Evolutionary conservation across 1,140 invertebrate species (phyloP).

Genomic region (Hyles vespertilio): DNA sequence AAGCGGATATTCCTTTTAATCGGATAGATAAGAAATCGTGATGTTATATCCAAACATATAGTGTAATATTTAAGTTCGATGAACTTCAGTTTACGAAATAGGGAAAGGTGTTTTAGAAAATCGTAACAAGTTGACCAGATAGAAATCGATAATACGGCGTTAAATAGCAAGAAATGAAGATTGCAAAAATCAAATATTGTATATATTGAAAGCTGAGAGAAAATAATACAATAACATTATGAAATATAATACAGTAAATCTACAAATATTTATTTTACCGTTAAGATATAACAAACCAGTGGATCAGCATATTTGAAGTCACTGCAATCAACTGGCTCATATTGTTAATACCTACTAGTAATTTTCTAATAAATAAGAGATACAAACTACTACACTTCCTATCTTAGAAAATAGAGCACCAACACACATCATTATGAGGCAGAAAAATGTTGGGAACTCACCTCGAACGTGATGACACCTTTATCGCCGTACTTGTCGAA

Average conservation of each 20-base stretch:
- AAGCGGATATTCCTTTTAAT: neutral
- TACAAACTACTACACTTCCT: no score
- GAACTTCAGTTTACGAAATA: constrained; percentile 64
- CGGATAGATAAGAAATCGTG: constrained; percentile 3
- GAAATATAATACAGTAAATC: no score
- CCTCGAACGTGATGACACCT: constrained; percentile 78
- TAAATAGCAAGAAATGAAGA: constrained; percentile 2
- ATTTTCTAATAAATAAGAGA: no score
- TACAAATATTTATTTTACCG: no score
- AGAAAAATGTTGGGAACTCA: constrained; percentile 42
- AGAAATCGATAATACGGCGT: neutral
- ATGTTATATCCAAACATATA: constrained; percentile 12
- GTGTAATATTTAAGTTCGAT: constrained; percentile 49
- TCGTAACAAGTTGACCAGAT: constrained; percentile 13
- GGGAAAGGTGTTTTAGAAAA: constrained; percentile 52
- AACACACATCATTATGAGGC: no score
- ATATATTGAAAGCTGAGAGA: no score
- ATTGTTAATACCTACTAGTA: no score
- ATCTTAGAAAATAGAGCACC: no score
- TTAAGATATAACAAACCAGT: no score
- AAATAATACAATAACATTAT: neutral
- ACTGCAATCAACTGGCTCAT: no score
- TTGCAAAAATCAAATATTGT: no score
- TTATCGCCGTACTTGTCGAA: constrained; percentile 79
- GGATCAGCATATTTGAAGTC: no score